Percentiles rank a stretch among this genome's conserved stretches.
Conservation (phyloP, 2,113 vertebrate genomes). For the Neolamprologus hecqui region DNA sequence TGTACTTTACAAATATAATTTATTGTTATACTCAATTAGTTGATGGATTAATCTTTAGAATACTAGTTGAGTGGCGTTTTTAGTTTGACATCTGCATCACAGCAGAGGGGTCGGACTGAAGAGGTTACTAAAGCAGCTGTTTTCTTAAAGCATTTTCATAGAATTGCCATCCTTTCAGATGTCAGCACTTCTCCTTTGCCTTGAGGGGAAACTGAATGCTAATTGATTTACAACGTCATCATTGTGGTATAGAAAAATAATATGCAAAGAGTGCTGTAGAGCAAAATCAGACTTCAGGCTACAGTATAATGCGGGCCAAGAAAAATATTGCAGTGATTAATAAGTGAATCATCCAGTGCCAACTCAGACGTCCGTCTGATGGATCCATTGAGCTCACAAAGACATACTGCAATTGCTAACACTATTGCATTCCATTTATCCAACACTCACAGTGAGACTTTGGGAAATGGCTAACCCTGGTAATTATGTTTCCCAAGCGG, state of each 20-base stretch:
- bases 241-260: background rate
- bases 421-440: background rate
- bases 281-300: background rate
- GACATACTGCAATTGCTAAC: background rate
- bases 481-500: background rate
- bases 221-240: background rate
- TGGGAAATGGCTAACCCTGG: background rate
- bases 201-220: background rate
- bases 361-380: background rate
- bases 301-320: background rate
- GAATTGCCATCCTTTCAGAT: background rate
- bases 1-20: background rate
- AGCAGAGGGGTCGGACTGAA: background rate
- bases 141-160: background rate
- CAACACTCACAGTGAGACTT: background rate
- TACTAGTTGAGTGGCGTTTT: background rate
- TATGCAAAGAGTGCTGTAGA: background rate
- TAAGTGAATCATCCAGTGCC: background rate
- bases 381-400: background rate
- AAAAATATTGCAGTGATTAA: background rate
- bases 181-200: background rate
- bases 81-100: background rate
- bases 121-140: background rate
- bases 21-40: background rate
- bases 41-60: background rate